These are phyloP conservation scores for Notoglanidium macrostoma DNA, from an alignment of 2,797 vertebrate genomes.

Conservation along the genomic window DNA sequence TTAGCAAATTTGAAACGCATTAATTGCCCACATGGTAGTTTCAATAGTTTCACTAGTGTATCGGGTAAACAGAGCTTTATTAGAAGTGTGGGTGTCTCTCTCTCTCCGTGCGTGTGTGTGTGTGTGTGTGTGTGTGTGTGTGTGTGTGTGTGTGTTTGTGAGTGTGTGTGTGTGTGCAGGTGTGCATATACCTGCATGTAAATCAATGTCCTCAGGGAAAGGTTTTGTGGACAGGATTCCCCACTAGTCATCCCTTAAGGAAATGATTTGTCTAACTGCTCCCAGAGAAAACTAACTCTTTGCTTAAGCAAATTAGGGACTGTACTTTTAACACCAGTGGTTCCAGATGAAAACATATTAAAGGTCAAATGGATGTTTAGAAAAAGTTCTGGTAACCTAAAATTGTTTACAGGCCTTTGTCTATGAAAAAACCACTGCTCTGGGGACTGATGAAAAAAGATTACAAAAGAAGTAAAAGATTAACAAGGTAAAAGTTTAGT, in stretches of 20 bases:
- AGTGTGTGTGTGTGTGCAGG: conserved; percentile 3
- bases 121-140: background rate
- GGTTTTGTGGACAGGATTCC: conserved; percentile 19
- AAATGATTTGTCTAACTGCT: conserved; percentile 42
- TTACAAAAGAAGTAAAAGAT: background rate
- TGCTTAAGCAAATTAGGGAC: conserved; percentile 35
- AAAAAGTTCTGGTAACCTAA: background rate
- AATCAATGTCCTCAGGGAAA: conserved; percentile 25
- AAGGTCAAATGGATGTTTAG: conserved; percentile 23
- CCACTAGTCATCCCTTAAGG: conserved; percentile 34
- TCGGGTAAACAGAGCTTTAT: background rate
- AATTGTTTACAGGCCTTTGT: background rate
- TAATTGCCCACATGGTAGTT: background rate
- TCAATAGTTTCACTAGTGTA: background rate
- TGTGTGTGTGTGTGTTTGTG: background rate
- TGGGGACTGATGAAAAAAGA: background rate
- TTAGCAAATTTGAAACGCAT: background rate
- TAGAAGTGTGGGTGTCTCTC: background rate
- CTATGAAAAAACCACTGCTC: background rate
- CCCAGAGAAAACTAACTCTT: conserved; percentile 12
- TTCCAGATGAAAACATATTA: conserved; percentile 17
- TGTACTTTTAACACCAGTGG: background rate
- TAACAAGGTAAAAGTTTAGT: background rate
- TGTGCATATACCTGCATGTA: conserved; percentile 30
- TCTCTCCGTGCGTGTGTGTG: background rate